Conservation (phyloP, 2,888 invertebrate species). For the Cenopis cana region DNA sequence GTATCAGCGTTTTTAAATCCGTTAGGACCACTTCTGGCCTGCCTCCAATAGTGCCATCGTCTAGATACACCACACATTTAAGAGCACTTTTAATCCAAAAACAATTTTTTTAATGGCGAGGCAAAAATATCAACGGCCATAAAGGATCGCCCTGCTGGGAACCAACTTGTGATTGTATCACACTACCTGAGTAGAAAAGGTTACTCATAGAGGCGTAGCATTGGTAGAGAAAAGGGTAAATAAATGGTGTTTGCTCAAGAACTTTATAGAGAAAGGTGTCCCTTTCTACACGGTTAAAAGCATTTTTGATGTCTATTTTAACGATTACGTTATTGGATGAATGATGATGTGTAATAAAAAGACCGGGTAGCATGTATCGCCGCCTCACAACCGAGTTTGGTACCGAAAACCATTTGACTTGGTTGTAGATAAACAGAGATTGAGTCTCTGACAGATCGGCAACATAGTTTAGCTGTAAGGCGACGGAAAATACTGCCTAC, state of each 20-base stretch:
- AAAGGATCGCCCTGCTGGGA: constrained; percentile 7
- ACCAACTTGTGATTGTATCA: background rate
- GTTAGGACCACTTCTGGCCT: background rate
- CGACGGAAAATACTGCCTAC: constrained; percentile 14
- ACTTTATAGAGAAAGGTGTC: too few relatives aligned
- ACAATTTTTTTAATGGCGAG: background rate
- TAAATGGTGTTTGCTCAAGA: background rate
- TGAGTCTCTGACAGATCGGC: constrained; percentile 4
- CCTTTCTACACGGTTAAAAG: too few relatives aligned
- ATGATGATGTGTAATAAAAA: too few relatives aligned
- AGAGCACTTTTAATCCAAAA: background rate
- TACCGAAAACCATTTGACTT: constrained; percentile 33
- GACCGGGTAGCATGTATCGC: too few relatives aligned
- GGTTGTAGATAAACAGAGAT: constrained; percentile 21
- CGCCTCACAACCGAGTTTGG: constrained; percentile 10
- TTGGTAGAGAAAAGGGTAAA: constrained; percentile 25
- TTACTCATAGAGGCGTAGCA: background rate
- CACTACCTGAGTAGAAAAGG: background rate
- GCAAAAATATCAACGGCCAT: background rate
- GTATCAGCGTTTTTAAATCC: background rate
- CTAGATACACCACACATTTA: background rate
- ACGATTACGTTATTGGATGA: too few relatives aligned
- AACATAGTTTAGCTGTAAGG: constrained; percentile 17
- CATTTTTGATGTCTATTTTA: too few relatives aligned
- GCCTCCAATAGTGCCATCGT: background rate